Percentiles rank a stretch among this genome's conserved stretches.
Conservation (phyloP, 2,888 invertebrate genomes). For the Rhagonycha fulva region DNA sequence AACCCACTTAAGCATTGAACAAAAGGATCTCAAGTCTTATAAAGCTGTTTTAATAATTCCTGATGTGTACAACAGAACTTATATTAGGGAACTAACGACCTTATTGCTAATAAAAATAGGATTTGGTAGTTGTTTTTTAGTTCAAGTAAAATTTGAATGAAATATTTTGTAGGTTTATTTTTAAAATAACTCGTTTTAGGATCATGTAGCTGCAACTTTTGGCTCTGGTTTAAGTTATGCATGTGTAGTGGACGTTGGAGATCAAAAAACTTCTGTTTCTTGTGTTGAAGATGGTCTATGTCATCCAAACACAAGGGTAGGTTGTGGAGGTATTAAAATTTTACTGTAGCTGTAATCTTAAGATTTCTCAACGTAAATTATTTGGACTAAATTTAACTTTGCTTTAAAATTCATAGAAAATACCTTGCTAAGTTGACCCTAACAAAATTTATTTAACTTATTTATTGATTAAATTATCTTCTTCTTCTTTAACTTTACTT, state of each 20-base stretch:
- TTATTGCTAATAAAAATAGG: constrained; percentile 80
- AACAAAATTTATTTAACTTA: too few relatives aligned
- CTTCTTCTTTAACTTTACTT: too few relatives aligned
- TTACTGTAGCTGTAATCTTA: neutral
- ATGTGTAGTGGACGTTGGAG: constrained; percentile 94
- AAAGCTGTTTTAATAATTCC: constrained; percentile 87
- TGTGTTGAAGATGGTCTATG: constrained; percentile 97
- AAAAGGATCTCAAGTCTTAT: constrained; percentile 73
- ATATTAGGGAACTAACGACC: constrained; percentile 83
- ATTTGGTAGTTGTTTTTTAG: constrained; percentile 81
- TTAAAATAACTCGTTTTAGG: constrained; percentile 56
- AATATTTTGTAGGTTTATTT: constrained; percentile 12
- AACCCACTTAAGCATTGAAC: constrained; percentile 74
- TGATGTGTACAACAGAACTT: constrained; percentile 85
- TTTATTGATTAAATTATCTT: too few relatives aligned
- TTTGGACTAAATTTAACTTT: too few relatives aligned
- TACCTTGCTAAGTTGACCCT: too few relatives aligned
- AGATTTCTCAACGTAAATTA: too few relatives aligned
- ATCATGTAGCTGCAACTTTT: constrained; percentile 85
- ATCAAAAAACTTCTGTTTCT: constrained; percentile 93
- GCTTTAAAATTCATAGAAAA: too few relatives aligned
- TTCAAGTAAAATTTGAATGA: constrained; percentile 64
- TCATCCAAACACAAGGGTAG: constrained; percentile 79
- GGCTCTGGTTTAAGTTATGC: constrained; percentile 84
- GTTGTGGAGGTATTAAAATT: constrained; percentile 11